Evolutionary conservation across 2,797 vertebrate genomes (phyloP), one percentile per base, ranked within the genome.

Genomic region (Myiotriccus ornatus): DNA sequence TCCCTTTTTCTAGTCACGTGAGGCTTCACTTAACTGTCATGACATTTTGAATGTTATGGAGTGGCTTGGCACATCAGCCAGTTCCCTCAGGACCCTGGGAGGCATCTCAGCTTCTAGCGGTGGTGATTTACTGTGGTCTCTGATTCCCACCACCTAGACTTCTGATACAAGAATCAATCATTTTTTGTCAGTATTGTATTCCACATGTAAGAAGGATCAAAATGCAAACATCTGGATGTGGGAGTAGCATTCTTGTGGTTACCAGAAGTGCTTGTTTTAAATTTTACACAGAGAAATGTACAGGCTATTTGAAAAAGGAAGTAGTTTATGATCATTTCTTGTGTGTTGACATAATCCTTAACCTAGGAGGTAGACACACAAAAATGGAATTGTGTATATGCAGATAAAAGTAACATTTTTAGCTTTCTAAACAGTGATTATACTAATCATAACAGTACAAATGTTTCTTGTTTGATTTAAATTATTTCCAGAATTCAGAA

Each of bases 151-250:
- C 34, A 81, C 2, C 32, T n/a, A 34, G 35, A 6, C 5, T 1
- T 19, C 47, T 35, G 12, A n/a, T 71, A 12, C 0, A 32, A 32
- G 28, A 81, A 23, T 50, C 9, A 24, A 13, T 70, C 0, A 1
- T 9, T 12, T 81, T 79, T 74, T 78, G 25, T 47, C 30, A 39
- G 1, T 57, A 18, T 35, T 64, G 10, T 57, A 5, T 79, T 70
- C 22, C 2, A 1, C 14, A 10, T 55, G 1, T 43, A 57, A 2
- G 59, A 47, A 47, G 13, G 15, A 59, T 67, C 27, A 56, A 80
- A 76, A 24, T 13, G 24, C 21, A 49, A 67, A 44, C 30, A 34
- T 67, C 12, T 52, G 37, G 10, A 27, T 76, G 21, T 47, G 46
- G 17, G 18, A 75, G n/a, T 55, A 60, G 12, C 9, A 6, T 57